Percentiles rank a stretch among this genome's conserved stretches.
Conservation (phyloP, 64 coral and sea anemone genomes). For the Hydrozoanthus tunicans region DNA sequence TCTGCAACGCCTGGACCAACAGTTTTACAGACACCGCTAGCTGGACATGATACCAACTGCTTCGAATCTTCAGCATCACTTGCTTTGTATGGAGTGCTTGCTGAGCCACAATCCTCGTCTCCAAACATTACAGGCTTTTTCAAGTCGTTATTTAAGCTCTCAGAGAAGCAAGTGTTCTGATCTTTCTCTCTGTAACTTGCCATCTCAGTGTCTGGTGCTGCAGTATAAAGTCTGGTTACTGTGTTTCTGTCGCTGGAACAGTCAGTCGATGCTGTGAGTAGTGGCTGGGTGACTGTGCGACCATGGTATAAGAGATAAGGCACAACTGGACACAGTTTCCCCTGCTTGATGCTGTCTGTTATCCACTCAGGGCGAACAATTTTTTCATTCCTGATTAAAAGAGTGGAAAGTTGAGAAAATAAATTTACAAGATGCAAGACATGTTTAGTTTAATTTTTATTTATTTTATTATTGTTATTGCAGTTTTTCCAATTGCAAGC, state of each 20-base stretch:
- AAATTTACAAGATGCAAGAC: too few species aligned
- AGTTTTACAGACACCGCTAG: background rate
- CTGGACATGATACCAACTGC: background rate
- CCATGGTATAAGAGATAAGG: slow-evolving; percentile 79
- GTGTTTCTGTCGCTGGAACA: slow-evolving; percentile 10
- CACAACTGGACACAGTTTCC: slow-evolving; percentile 57
- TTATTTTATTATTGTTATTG: too few species aligned
- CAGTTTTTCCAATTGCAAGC: too few species aligned
- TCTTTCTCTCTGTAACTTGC: background rate
- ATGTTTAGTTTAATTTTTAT: too few species aligned
- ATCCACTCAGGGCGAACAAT: slow-evolving; percentile 95
- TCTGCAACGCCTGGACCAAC: background rate
- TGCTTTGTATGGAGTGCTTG: background rate
- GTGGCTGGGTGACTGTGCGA: slow-evolving; percentile 61
- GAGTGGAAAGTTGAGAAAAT: background rate
- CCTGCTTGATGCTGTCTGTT: slow-evolving; percentile 82
- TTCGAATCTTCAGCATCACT: background rate
- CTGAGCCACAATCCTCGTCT: background rate
- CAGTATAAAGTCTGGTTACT: background rate
- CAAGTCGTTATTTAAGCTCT: background rate
- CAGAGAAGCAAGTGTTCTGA: background rate
- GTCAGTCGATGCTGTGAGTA: slow-evolving; percentile 35
- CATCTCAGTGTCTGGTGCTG: background rate
- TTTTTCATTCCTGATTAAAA: slow-evolving; percentile 75
- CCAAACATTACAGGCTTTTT: background rate